Percentiles rank a stretch among this genome's conserved stretches.
phyloP scores from a whole-genome alignment of 1,140 invertebrate species.

The Zaprionus kolodkinae region DNA sequence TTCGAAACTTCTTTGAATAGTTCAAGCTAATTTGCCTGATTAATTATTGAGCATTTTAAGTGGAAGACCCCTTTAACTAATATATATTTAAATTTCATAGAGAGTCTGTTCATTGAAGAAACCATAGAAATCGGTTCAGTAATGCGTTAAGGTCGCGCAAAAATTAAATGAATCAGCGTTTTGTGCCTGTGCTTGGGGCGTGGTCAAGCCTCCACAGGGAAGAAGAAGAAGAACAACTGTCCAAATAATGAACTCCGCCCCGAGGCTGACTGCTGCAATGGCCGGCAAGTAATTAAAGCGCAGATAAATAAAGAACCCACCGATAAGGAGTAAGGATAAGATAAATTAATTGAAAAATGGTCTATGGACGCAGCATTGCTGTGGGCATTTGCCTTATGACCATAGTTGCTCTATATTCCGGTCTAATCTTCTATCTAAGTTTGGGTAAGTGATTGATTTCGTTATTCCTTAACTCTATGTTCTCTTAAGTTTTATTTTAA shows the following conservation, averaged over 20 bases:
- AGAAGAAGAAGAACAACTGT: conserved; percentile 27
- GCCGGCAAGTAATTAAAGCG: conserved; percentile 64
- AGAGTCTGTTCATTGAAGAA: too few species aligned
- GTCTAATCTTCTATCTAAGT: conserved; percentile 72
- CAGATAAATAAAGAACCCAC: conserved; percentile 35
- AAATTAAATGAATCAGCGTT: conserved; percentile 47
- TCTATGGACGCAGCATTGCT: conserved; percentile 77
- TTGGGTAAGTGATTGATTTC: conserved; percentile 50
- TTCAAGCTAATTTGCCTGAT: neutral
- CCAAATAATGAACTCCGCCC: conserved; percentile 67
- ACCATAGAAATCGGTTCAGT: conserved; percentile 58
- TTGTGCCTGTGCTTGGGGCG: conserved; percentile 20
- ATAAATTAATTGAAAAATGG: conserved; percentile 61
- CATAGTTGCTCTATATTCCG: conserved; percentile 65
- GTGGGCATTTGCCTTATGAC: conserved; percentile 69
- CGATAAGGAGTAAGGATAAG: conserved; percentile 26
- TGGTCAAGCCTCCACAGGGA: conserved; percentile 38
- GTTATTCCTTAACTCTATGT: neutral
- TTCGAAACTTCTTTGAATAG: neutral
- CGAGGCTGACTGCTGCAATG: conserved; percentile 42
- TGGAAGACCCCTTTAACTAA: neutral
- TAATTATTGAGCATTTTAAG: neutral
- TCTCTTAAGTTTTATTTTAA: neutral
- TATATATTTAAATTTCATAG: neutral
- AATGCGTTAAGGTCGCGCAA: conserved; percentile 62